Evolutionary conservation across 2,113 vertebrate genomes (phyloP).

Genomic region (Hepsetus odoe): DNA sequence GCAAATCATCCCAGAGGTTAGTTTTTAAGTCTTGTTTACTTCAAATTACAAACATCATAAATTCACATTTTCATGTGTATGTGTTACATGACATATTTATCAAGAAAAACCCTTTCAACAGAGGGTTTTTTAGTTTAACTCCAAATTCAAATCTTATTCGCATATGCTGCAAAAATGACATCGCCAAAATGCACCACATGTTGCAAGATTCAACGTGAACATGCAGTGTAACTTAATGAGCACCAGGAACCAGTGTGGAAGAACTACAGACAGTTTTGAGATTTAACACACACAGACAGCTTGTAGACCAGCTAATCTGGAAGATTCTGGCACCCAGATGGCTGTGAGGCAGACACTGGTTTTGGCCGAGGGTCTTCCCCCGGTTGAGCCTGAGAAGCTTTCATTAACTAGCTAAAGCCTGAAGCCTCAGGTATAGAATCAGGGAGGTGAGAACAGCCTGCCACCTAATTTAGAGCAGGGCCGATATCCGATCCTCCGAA

Average conservation of each 20-base stretch:
- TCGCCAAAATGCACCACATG: background rate
- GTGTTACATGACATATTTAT: too few relatives aligned
- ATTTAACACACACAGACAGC: constrained; percentile 13
- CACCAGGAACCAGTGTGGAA: background rate
- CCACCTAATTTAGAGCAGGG: constrained; percentile 49
- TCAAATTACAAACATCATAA: background rate
- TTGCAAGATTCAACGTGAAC: background rate
- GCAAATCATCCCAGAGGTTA: too few relatives aligned
- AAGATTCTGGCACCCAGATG: background rate
- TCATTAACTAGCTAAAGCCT: constrained; percentile 57
- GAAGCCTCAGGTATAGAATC: constrained; percentile 16
- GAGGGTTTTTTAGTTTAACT: background rate
- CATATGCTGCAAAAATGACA: background rate
- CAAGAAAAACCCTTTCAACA: background rate
- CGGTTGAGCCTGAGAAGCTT: constrained; percentile 27
- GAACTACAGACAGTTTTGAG: background rate
- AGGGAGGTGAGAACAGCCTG: constrained; percentile 4
- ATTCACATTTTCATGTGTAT: background rate
- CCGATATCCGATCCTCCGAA: constrained; percentile 50
- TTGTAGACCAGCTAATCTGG: constrained; percentile 5
- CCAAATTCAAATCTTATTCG: background rate
- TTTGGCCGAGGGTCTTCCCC: constrained; percentile 22
- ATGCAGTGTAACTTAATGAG: constrained; percentile 7
- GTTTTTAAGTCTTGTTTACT: too few relatives aligned
- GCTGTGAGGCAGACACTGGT: background rate